Percentiles rank a stretch among this genome's conserved stretches.
phyloP scores from a whole-genome alignment of 2,113 vertebrate species.

The Ceuthmochares aereus region DNA sequence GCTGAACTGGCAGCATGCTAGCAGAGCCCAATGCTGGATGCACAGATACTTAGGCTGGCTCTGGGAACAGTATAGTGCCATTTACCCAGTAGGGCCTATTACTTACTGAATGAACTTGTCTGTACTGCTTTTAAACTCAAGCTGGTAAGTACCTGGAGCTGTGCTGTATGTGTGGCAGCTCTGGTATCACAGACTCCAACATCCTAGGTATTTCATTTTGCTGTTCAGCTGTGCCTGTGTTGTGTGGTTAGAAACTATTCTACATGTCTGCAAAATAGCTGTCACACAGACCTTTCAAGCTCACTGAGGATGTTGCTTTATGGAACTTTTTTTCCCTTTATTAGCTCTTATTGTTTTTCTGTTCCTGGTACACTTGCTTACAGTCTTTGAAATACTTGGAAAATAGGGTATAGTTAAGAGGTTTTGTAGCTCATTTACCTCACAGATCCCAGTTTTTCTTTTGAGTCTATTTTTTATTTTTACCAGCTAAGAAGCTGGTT shows the following conservation, averaged over 20 bases:
- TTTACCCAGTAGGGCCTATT: neutral
- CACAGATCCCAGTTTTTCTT: neutral
- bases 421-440: neutral
- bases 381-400: neutral
- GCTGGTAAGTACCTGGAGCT: neutral
- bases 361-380: neutral
- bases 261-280: neutral
- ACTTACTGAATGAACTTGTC: rapidly evolving
- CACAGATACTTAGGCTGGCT: neutral
- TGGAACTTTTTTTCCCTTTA: neutral
- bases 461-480: neutral
- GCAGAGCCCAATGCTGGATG: neutral
- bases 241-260: neutral
- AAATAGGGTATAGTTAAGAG: neutral
- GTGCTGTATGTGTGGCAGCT: neutral
- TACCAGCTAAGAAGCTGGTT: neutral
- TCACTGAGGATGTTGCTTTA: neutral
- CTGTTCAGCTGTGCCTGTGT: neutral
- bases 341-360: neutral
- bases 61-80: neutral
- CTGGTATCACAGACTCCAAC: rapidly evolving
- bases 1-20: neutral
- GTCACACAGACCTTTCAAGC: neutral
- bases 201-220: neutral
- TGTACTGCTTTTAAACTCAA: neutral